These are phyloP conservation scores for Trialeurodes vaporariorum DNA, from an alignment of 1,140 invertebrate species.

Conservation along the genomic window DNA sequence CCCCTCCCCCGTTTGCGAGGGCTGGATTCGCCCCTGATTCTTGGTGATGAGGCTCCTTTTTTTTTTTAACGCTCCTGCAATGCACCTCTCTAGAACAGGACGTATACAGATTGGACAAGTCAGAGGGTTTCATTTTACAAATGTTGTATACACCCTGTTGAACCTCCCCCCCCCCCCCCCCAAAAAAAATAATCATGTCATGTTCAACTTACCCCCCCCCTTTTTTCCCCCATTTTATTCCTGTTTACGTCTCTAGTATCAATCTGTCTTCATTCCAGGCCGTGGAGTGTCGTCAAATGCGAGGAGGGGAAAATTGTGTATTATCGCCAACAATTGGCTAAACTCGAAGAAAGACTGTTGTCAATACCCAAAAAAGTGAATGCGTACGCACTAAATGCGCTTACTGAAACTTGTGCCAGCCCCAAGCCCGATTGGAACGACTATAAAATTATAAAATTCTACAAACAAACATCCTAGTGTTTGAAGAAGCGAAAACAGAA, in stretches of 20 bases:
- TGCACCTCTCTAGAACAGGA: too few species aligned
- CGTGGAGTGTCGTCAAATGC: neutral
- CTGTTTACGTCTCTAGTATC: neutral
- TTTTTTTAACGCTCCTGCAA: too few species aligned
- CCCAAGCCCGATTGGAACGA: neutral
- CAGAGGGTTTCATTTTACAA: neutral
- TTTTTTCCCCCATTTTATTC: neutral
- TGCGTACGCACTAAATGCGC: neutral
- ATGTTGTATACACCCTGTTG: neutral
- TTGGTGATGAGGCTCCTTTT: too few species aligned
- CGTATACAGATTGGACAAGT: neutral
- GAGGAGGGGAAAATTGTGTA: neutral
- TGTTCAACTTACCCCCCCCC: too few species aligned
- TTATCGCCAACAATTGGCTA: neutral
- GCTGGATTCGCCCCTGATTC: too few species aligned
- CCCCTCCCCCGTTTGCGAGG: too few species aligned
- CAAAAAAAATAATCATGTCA: too few species aligned
- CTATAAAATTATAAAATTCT: neutral
- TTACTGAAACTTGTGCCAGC: neutral
- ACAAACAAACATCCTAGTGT: too few species aligned
- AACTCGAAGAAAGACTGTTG: neutral
- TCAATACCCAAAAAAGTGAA: neutral
- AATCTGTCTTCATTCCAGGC: neutral
- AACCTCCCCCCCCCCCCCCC: too few species aligned
- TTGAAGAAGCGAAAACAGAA: too few species aligned